Evolutionary conservation across 1,140 invertebrate species (phyloP), one percentile per base, ranked within the genome.

Genomic region (Ostrea edulis): DNA sequence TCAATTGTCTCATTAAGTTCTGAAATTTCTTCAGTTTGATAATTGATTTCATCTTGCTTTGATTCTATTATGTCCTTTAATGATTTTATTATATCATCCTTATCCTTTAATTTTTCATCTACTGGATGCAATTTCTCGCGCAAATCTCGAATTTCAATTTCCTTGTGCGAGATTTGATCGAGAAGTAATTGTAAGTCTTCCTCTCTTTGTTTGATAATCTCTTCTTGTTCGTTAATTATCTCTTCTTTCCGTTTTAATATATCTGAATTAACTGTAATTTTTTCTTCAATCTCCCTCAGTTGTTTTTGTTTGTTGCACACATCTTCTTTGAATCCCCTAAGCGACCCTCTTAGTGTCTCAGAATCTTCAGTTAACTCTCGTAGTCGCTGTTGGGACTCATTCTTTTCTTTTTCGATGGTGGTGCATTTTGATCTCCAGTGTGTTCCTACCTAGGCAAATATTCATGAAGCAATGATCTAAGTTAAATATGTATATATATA

Each of bases 21-120:
- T 0, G 89, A 87, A 51, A 93, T 68, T 68, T 92, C 93, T 44
- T 92, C 90, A 14, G 87, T 87, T 8, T 93, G 81, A 58, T 58
- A 91, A 68, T 89, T 90, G 25, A 92, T 86, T 81, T 93, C 92
- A 14, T 91, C 87, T 53, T 91, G 90, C 52, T 93, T 92, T 55
- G 91, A 90, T n/a, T 92, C 91, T 9, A 92, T 77, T 44, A 86
- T 90, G 0, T 77, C 84, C 55, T 90, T 92, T 17, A 93, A 58
- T 62, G 89, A 90, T 77, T 89, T 86, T n/a, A 93, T 58, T 54
- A 91, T 88, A 12, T 92, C 92, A 51, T 92, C 93, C 82, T 93
- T 94, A 54, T 93, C 92, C 82, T 90, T 91, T 52, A 94, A 83
- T 58, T 91, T 83, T 84, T 93, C 93, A 52, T 94, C 92, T 35